Percentiles rank a stretch among this genome's conserved stretches.
Conservation (phyloP, 2,888 invertebrate genomes). For the Congeria kusceri region DNA sequence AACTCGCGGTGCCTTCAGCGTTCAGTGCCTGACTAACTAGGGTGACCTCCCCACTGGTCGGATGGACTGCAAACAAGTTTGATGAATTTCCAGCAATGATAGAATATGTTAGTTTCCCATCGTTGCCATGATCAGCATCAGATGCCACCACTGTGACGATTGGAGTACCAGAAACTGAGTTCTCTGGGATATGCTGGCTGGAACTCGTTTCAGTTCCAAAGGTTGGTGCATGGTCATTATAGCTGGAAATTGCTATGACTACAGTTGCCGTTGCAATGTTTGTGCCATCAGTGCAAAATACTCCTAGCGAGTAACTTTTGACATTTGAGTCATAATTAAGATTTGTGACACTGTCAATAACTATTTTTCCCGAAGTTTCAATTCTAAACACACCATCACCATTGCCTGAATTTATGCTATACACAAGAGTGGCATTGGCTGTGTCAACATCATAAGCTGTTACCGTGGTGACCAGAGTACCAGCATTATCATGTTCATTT, state of each 20-base stretch:
- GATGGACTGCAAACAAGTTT: slow-evolving; percentile 51
- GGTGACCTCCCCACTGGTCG: slow-evolving; percentile 52
- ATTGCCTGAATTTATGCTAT: slow-evolving; percentile 59
- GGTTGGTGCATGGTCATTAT: slow-evolving; percentile 69
- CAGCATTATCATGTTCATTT: slow-evolving; percentile 65
- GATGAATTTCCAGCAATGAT: slow-evolving; percentile 44
- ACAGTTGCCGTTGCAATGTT: slow-evolving; percentile 84
- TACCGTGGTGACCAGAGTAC: slow-evolving; percentile 60
- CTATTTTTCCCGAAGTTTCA: slow-evolving; percentile 46
- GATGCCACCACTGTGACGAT: slow-evolving; percentile 58
- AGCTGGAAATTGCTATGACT: slow-evolving; percentile 88
- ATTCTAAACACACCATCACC: slow-evolving; percentile 53
- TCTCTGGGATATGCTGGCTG: slow-evolving; percentile 60
- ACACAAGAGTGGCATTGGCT: slow-evolving; percentile 23
- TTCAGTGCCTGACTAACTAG: slow-evolving; percentile 49
- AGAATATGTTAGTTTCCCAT: slow-evolving; percentile 47
- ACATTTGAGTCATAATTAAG: slow-evolving; percentile 73
- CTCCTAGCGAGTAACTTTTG: slow-evolving; percentile 68
- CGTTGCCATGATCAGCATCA: slow-evolving; percentile 64
- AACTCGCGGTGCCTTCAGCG: slow-evolving; percentile 42
- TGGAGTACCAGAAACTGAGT: slow-evolving; percentile 40
- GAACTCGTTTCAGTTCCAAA: slow-evolving; percentile 53
- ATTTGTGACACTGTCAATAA: slow-evolving; percentile 37
- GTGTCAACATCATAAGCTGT: slow-evolving; percentile 66
- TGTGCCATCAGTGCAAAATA: slow-evolving; percentile 69